phyloP scores from a whole-genome alignment of 2,113 vertebrate species.

The Neolamprologus modestus region DNA sequence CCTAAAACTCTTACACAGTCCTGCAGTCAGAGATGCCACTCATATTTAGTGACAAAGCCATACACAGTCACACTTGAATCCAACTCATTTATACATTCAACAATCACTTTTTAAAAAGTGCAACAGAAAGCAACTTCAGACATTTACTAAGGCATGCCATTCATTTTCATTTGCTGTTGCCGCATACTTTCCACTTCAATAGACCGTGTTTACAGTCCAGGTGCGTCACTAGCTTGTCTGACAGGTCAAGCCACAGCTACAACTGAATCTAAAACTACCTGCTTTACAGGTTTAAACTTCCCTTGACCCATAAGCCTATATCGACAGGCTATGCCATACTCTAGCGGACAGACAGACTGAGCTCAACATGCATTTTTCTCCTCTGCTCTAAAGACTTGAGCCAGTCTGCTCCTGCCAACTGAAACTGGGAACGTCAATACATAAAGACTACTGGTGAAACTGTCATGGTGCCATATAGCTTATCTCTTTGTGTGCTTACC shows the following conservation, averaged over 20 bases:
- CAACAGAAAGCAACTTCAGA: neutral
- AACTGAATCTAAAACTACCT: conserved; percentile 14
- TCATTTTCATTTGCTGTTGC: neutral
- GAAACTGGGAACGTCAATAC: neutral
- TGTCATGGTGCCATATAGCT: neutral
- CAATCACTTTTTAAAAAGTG: rapidly evolving
- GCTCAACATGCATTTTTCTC: neutral
- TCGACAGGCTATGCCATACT: neutral
- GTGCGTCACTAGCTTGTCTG: conserved; percentile 16
- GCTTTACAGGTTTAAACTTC: conserved; percentile 46
- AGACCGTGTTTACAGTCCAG: neutral
- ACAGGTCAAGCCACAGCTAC: conserved; percentile 34
- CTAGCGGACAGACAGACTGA: neutral
- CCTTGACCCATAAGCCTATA: conserved; percentile 31
- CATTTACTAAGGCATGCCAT: neutral
- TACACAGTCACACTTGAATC: neutral
- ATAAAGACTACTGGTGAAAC: neutral
- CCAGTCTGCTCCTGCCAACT: neutral
- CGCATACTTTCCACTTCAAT: neutral
- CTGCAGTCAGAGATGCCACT: neutral
- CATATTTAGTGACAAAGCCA: neutral
- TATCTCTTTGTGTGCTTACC: neutral
- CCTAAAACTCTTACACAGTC: neutral
- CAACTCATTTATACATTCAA: neutral
- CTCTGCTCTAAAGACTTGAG: neutral